These are phyloP conservation scores for Caenorhabditis sulstoni DNA, from an alignment of 2,888 invertebrate species.

Conservation along the genomic window DNA sequence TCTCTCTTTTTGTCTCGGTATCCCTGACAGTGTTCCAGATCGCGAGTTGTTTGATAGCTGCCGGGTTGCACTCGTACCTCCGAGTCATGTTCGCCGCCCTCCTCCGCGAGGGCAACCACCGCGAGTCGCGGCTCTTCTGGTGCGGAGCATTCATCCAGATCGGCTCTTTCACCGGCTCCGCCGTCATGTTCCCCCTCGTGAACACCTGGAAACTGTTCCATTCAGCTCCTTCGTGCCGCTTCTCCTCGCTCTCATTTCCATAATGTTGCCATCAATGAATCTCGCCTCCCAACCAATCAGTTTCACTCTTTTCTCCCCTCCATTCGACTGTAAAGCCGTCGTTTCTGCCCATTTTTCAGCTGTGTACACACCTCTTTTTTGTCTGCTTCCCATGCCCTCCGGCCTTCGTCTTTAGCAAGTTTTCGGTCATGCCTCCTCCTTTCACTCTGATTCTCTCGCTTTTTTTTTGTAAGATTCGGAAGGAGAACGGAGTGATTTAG, in stretches of 20 bases:
- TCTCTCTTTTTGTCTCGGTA: neutral
- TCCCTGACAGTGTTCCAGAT: constrained; percentile 47
- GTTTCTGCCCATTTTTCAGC: neutral
- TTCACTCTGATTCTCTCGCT: constrained; percentile 4
- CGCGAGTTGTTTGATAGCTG: constrained; percentile 62
- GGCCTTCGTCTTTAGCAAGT: constrained; percentile 37
- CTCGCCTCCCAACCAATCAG: constrained; percentile 19
- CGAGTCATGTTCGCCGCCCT: constrained; percentile 76
- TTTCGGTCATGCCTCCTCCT: too few relatives aligned
- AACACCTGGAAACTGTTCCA: constrained; percentile 81
- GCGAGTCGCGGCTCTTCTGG: constrained; percentile 81
- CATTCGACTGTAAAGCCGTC: constrained; percentile 22
- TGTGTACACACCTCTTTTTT: constrained; percentile 14
- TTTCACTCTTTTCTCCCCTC: constrained; percentile 20
- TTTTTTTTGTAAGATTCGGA: neutral
- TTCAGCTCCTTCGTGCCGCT: constrained; percentile 65
- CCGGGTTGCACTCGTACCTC: constrained; percentile 81
- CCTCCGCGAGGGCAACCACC: constrained; percentile 73
- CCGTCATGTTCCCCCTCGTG: constrained; percentile 82
- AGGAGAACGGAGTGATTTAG: neutral
- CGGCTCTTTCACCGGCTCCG: constrained; percentile 82
- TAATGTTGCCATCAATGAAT: constrained; percentile 1
- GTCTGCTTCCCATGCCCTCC: neutral
- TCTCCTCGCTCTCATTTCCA: neutral
- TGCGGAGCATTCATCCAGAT: constrained; percentile 82